Percentiles rank a stretch among this genome's conserved stretches.
phyloP scores from a whole-genome alignment of 2,113 vertebrate species.

The Tragelaphus imberbis region DNA sequence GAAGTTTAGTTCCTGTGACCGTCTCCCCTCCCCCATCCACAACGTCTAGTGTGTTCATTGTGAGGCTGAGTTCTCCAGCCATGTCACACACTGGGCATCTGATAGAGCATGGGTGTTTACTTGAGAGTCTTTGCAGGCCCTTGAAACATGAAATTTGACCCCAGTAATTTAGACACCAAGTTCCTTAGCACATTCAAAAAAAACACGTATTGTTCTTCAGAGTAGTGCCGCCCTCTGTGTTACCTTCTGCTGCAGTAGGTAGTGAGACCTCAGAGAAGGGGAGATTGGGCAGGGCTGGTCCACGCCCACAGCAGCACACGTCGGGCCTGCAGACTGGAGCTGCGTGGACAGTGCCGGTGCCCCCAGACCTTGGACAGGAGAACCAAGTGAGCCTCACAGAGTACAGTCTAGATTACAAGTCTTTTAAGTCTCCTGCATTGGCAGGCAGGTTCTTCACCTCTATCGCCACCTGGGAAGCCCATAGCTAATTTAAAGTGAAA shows the following conservation, averaged over 20 bases:
- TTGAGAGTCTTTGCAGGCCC: conserved; percentile 87
- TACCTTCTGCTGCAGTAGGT: conserved; percentile 90
- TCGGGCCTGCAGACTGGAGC: conserved; percentile 86
- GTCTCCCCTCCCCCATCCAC: conserved; percentile 67
- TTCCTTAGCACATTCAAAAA: conserved; percentile 94
- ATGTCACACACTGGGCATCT: conserved; percentile 97
- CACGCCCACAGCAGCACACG: conserved; percentile 87
- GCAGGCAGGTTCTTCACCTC: neutral
- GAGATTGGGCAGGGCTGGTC: conserved; percentile 86
- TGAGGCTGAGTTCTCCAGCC: conserved; percentile 94
- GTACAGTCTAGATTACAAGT: conserved; percentile 77
- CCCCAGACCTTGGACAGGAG: conserved; percentile 80
- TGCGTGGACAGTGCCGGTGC: conserved; percentile 81
- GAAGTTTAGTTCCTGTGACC: conserved; percentile 87
- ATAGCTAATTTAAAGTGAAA: neutral
- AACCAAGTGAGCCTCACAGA: conserved; percentile 85
- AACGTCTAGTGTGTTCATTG: conserved; percentile 92
- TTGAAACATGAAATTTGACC: conserved; percentile 92
- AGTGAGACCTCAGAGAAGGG: conserved; percentile 93
- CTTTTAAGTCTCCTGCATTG: neutral
- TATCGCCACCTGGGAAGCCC: neutral
- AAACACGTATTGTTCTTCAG: conserved; percentile 93
- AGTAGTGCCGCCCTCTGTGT: conserved; percentile 88
- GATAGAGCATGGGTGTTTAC: conserved; percentile 89
- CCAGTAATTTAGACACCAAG: conserved; percentile 90